A percentile compares a stretch with the other conserved stretches of the same genome.
Evolutionary conservation across 2,888 invertebrate species (phyloP).

Genomic region (Steinernema hermaphroditum): DNA sequence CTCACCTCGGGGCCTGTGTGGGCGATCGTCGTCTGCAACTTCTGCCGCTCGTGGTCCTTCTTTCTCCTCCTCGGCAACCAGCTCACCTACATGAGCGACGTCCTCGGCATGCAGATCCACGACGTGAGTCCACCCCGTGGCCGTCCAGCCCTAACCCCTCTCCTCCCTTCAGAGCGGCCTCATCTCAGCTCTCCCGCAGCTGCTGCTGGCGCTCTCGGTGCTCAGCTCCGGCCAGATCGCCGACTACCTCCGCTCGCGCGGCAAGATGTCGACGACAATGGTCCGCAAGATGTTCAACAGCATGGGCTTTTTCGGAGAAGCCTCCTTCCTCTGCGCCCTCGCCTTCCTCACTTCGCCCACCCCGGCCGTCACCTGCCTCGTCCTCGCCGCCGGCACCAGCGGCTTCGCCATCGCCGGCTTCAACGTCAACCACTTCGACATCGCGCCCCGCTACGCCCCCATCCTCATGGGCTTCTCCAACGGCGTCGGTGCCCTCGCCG

Average conservation of each 20-base stretch:
- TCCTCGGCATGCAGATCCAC: slow-evolving; percentile 84
- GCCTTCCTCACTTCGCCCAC: slow-evolving; percentile 80
- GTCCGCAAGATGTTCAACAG: slow-evolving; percentile 90
- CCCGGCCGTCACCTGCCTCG: slow-evolving; percentile 80
- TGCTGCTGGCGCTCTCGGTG: slow-evolving; percentile 94
- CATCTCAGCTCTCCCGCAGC: slow-evolving; percentile 89
- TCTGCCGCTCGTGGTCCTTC: slow-evolving; percentile 93
- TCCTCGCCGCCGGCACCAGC: slow-evolving; percentile 92
- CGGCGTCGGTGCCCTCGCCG: slow-evolving; percentile 94
- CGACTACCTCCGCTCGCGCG: slow-evolving; percentile 83
- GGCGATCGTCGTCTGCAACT: slow-evolving; percentile 98
- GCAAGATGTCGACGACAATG: slow-evolving; percentile 85
- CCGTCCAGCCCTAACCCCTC: neutral
- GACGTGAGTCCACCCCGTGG: slow-evolving; percentile 73
- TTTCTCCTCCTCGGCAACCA: slow-evolving; percentile 93
- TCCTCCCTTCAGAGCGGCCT: slow-evolving; percentile 76
- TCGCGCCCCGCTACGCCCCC: slow-evolving; percentile 92
- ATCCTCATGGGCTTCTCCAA: slow-evolving; percentile 98
- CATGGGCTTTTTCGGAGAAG: slow-evolving; percentile 87
- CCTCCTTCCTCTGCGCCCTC: slow-evolving; percentile 89
- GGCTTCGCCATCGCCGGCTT: slow-evolving; percentile 98
- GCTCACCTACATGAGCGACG: slow-evolving; percentile 87
- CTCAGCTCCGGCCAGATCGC: slow-evolving; percentile 93
- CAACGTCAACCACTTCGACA: slow-evolving; percentile 96
- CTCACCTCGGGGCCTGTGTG: slow-evolving; percentile 92